phyloP scores from a whole-genome alignment of 2,797 vertebrate species.

The Scolopax bukidnonensis region DNA sequence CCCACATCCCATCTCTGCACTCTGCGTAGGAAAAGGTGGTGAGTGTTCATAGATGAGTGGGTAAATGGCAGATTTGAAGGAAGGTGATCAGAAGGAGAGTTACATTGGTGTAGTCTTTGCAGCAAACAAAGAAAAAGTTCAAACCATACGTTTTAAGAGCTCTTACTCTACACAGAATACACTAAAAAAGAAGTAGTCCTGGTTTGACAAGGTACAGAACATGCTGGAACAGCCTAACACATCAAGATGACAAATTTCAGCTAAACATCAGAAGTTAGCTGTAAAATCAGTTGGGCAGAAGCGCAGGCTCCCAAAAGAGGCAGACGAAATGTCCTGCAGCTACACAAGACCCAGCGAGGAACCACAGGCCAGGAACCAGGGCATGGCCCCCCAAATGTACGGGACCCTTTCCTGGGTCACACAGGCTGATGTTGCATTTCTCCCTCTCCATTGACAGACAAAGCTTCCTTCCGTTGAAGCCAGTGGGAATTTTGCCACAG shows the following conservation, averaged over 20 bases:
- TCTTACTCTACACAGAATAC: not conserved
- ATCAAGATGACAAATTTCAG: not conserved
- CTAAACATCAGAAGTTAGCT: not conserved
- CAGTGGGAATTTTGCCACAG: constrained; percentile 35
- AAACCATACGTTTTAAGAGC: not conserved
- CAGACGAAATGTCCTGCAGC: not conserved
- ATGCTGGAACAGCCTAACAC: not conserved
- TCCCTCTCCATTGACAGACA: not conserved
- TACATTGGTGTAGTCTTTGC: not conserved
- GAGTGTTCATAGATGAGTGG: not conserved
- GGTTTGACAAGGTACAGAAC: not conserved
- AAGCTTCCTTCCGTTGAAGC: not conserved
- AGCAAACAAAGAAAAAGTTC: not conserved
- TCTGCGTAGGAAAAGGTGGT: not conserved
- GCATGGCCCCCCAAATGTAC: not conserved
- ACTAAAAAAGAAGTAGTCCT: not conserved
- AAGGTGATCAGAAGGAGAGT: not conserved
- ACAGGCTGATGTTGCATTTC: not conserved
- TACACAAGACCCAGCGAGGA: not conserved
- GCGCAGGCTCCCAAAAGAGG: not conserved
- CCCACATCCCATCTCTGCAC: not conserved
- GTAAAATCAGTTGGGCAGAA: not conserved
- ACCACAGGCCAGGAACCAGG: not conserved
- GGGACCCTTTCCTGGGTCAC: not conserved
- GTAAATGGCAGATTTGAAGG: not conserved